Evolutionary conservation across 2,888 invertebrate genomes (phyloP).

Genomic region (Cosmopolites sordidus): DNA sequence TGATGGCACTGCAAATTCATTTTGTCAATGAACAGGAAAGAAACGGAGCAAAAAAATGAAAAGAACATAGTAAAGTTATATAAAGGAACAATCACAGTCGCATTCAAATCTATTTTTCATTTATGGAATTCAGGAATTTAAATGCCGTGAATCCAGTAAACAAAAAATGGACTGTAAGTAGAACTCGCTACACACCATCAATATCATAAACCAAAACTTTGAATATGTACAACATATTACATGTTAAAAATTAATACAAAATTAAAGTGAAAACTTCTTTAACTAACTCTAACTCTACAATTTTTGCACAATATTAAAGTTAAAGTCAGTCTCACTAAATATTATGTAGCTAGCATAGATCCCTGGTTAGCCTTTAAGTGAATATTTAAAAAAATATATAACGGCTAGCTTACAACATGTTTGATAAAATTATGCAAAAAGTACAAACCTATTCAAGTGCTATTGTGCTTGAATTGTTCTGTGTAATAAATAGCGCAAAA

Average conservation of each 20-base stretch:
- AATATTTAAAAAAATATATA: not conserved
- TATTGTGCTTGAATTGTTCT: no score
- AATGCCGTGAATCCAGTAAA: slow-evolving; percentile 11
- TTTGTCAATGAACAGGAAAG: no score
- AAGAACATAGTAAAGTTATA: not conserved
- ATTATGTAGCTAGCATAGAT: not conserved
- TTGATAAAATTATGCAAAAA: no score
- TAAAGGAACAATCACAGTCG: slow-evolving; percentile 19
- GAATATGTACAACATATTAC: slow-evolving; percentile 16
- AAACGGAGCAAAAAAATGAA: not conserved
- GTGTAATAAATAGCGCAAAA: no score
- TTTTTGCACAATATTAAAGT: slow-evolving; percentile 8
- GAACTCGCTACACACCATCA: slow-evolving; percentile 7
- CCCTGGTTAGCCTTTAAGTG: not conserved
- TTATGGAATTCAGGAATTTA: slow-evolving; percentile 11
- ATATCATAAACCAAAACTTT: slow-evolving; percentile 1
- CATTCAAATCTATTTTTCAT: slow-evolving; percentile 12
- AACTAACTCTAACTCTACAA: slow-evolving; percentile 12
- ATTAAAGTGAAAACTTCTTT: slow-evolving; percentile 4
- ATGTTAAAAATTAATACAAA: slow-evolving; percentile 11
- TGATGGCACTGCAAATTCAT: no score
- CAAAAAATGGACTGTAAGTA: slow-evolving; percentile 18
- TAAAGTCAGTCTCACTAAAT: slow-evolving; percentile 21
- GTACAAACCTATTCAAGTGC: no score
- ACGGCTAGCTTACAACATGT: not conserved